Evolutionary conservation across 2,113 vertebrate genomes (phyloP), one percentile per base, ranked within the genome.

Genomic region (Crotalus tigris): DNA sequence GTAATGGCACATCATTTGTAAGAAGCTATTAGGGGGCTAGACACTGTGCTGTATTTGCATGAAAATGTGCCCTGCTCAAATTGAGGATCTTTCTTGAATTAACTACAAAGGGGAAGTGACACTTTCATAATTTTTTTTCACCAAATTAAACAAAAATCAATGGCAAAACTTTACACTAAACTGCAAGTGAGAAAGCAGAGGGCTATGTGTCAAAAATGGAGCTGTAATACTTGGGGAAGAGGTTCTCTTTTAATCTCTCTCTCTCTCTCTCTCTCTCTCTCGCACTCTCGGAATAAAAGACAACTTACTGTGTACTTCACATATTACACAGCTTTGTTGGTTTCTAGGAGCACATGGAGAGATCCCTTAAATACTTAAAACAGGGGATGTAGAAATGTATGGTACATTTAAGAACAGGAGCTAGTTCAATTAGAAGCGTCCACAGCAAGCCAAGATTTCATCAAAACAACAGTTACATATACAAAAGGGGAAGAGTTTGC

Each of bases 1-100:
- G 99, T 99, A 99, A 99, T 99, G 98, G 99, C 98, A 99, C 98
- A 99, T 99, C 98, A 99, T 99, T 99, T 99, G 99, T 99, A 99
- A 99, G 98, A 99, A 99, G 99, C 99, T 99, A 99, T 99, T 99
- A 99, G 98, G 97, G 98, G 98, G 98, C 97, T 98, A 98, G 98
- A 98, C 98, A 98, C 97, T 98, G 98, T 98, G 97, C 97, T 96
- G 96, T 98, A 99, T 99, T 99, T 99, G 99, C 99, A 99, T 99
- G 98, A 99, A 99, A 99, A 99, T 99, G 98, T 98, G 97, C 97
- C 98, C 98, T 97, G 97, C 98, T 98, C 95, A 92, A 98, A 98
- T 98, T 97, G 98, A 98, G 98, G 98, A 98, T 98, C 98, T 97
- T 98, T 98, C 97, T 97, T 98, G 98, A 98, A 98, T 98, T 98